phyloP scores from a whole-genome alignment of 2,113 vertebrate genomes.

The Dicentrarchus labrax region DNA sequence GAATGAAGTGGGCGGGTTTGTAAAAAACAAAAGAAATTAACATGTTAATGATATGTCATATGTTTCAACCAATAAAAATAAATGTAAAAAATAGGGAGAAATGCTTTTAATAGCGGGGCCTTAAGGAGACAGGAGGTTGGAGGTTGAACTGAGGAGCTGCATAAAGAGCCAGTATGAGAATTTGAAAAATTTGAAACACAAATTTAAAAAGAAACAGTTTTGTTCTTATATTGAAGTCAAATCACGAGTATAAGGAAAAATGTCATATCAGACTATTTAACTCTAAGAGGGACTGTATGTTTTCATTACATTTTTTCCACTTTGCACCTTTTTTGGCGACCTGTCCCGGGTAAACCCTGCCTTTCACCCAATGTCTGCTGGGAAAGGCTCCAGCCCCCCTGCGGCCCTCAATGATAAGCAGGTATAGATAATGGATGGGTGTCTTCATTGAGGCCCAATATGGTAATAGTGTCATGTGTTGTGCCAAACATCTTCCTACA shows the following conservation, averaged over 20 bases:
- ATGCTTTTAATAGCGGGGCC: too few relatives aligned
- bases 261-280: too few relatives aligned
- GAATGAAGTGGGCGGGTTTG: too few relatives aligned
- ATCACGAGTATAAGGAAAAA: too few relatives aligned
- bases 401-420: not conserved
- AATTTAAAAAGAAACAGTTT: not conserved
- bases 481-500: conserved; percentile 34
- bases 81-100: too few relatives aligned
- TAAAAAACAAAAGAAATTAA: too few relatives aligned
- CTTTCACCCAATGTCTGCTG: not conserved
- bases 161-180: too few relatives aligned
- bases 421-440: not conserved
- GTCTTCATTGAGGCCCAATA: conserved; percentile 12
- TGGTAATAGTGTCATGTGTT: conserved; percentile 14
- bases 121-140: too few relatives aligned
- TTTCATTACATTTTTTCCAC: conserved; percentile 24
- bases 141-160: not conserved
- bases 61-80: too few relatives aligned
- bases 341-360: not conserved
- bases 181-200: not conserved
- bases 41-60: too few relatives aligned
- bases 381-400: not conserved
- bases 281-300: too few relatives aligned
- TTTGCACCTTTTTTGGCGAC: not conserved
- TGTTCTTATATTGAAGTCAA: not conserved